Percentiles rank a stretch among this genome's conserved stretches.
These are phyloP conservation scores for Anastrepha obliqua DNA, from an alignment of 1,140 invertebrate species.

Conservation along the genomic window DNA sequence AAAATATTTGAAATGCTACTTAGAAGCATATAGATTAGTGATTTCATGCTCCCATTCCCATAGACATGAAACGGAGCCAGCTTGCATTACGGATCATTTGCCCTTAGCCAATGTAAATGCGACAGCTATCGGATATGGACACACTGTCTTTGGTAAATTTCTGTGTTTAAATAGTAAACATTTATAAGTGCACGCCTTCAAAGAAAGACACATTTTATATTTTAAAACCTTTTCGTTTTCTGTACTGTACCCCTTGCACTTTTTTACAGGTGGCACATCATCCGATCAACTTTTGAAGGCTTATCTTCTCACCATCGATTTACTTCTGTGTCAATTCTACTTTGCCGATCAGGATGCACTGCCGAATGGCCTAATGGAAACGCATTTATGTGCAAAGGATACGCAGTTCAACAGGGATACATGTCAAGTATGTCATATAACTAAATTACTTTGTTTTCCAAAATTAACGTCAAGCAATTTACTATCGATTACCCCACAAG, in stretches of 20 bases:
- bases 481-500: conserved; percentile 35
- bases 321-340: conserved; percentile 22
- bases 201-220: background rate
- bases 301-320: conserved; percentile 22
- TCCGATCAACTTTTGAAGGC: conserved; percentile 53
- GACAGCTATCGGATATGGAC: conserved; percentile 58
- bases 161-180: no score
- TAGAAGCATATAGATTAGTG: background rate
- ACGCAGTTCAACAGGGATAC: conserved; percentile 52
- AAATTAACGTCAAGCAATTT: background rate
- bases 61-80: background rate
- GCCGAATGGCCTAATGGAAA: conserved; percentile 55
- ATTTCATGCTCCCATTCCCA: no score
- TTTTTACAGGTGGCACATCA: conserved; percentile 16
- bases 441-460: background rate
- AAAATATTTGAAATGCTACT: background rate
- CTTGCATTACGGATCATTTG: background rate
- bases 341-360: conserved; percentile 2
- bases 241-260: background rate
- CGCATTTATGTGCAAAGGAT: conserved; percentile 58
- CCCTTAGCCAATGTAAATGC: conserved; percentile 29
- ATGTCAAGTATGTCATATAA: conserved; percentile 56
- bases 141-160: conserved; percentile 55
- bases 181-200: background rate
- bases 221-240: no score